Evolutionary conservation across 2,888 invertebrate species (phyloP), one percentile per base, ranked within the genome.

Genomic region (Cremastinae sp.): DNA sequence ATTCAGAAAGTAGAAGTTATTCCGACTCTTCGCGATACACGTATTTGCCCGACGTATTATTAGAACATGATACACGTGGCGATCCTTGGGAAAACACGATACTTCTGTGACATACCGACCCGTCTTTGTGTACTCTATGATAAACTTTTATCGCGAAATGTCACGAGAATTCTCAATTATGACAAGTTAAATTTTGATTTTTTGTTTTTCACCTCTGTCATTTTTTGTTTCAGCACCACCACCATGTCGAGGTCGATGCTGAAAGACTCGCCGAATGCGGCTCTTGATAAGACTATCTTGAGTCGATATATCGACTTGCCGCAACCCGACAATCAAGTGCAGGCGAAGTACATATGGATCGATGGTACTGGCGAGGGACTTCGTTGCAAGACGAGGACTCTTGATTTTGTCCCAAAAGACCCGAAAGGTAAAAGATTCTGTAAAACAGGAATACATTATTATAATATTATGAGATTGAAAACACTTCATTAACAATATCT

Each of bases 301-400:
- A 91, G 92, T 78, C 92, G 94, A 72, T 97, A 96, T 90, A 91
- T 95, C 87, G 93, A 93, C 81, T 91, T 98, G 80, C 96, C 96
- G 0, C 91, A 96, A 76, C 95, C 96, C 7, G 94, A 93, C 28
- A 93, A 95, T 84, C 93, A 93, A 87, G 92, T 95, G 66, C 94
- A 96, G 87, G 97, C 96, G 47, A 96, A 96, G 62, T 98, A 98
- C 90, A 92, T 98, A 68, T 98, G 98, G 98, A 96, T 98, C 84
- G 98, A 98, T 87, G 98, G 98, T 28, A 94, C 95, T 16, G 97
- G 96, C 18, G 97, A 97, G 89, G 93, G 95, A 85, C 86, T 97
- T 65, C 92, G 97, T 75, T 95, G 95, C 90, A 98, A 98, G 90
- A 97, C 97, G 79, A 93, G 96, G 79, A 98, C 98, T 0, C 88